Evolutionary conservation across 2,797 vertebrate genomes (phyloP), one percentile per base, ranked within the genome.

Genomic region (Notolabrus celidotus): DNA sequence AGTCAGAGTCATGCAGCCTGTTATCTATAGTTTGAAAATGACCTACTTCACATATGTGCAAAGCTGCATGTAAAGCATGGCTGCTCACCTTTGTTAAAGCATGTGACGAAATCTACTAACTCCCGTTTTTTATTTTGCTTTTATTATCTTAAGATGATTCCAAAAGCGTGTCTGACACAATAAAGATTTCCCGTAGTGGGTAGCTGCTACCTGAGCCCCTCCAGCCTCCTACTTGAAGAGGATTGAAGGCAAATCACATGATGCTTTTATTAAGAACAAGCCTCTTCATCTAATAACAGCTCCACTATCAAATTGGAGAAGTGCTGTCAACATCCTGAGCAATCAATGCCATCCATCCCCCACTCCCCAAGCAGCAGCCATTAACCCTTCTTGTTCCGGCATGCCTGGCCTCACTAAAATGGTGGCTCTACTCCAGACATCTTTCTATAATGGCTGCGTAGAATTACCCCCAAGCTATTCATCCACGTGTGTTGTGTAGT

Each of bases 311-410:
- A 91, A 90, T 91, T 92, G 90, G 86, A 90, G 80, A 88, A 90
- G 84, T 92, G 88, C 85, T 90, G 91, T 92, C 90, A 90, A 91
- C 91, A 91, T 89, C 88, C 92, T 87, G 87, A 78, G 80, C 85
- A 89, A 93, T 93, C 88, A 90, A 92, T 91, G 86, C 78, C 70
- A 79, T 88, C 88, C 87, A 86, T 85, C 87, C 89, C 88, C 88
- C 85, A 70, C 83, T 88, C 85, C 70, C 81, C 57, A 55, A 87
- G 88, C 86, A 87, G 85, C 86, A 82, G 89, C 89, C 91, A 92
- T 92, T 92, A 92, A 92, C 90, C 88, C 89, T 87, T 92, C 89
- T 80, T 91, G 86, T 92, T 86, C 84, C 77, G 62, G 84, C 92
- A 87, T 82, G 91, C 88, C 87, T 91, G 79, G 81, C 72, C 86